Base-by-base conservation (phyloP, 2,113 vertebrate genomes). In the Pelobates fuscus region DNA sequence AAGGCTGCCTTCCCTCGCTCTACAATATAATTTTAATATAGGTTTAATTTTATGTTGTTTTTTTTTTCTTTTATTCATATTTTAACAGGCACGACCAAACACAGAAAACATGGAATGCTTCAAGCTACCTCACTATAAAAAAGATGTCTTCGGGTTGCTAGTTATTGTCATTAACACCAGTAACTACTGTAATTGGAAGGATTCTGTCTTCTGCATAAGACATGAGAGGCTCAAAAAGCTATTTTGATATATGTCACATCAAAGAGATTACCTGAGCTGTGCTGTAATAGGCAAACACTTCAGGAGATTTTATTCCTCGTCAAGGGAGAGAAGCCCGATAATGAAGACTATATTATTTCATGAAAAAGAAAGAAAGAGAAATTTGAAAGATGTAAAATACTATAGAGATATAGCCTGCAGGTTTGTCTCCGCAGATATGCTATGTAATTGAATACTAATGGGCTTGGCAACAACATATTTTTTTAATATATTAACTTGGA, bases 231-330 rank as follows among this genome's bases (percentile, higher is more conserved):
- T 74, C 49, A 55, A 57, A 57, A 30, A 76, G 54, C 63, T 67
- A 67, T 76, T 67, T 67, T 67, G 64, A 67, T 67, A 67, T 18
- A 59, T 59, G 62, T 75, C 55, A 46, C 64, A 60, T 67, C 64
- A 76, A 64, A 67, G 54, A 67, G 54, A 67, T 76, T 67, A 76
- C 37, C 72, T 49, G 58, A 15, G 55, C 52, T 60, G 20, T 67
- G 54, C 32, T 76, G 41, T 67, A 76, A 76, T 67, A 60, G 26
- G 66, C 71, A 74, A 66, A 76, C 26, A 60, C 64, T 60, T 67
- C 55, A 46, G 32, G 29, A 75, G 43, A 58, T 58, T 44, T 21
- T 75, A 32, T 65, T 25, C 23, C 37, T 67, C 66, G 32, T 76
- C 72, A 76, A 60, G 41, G 27, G 64, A 76, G 64, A 60, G 32